Percentiles rank a stretch among this genome's conserved stretches.
These are phyloP conservation scores for Bombus fervidus DNA, from an alignment of 1,140 invertebrate species.

Conservation along the genomic window DNA sequence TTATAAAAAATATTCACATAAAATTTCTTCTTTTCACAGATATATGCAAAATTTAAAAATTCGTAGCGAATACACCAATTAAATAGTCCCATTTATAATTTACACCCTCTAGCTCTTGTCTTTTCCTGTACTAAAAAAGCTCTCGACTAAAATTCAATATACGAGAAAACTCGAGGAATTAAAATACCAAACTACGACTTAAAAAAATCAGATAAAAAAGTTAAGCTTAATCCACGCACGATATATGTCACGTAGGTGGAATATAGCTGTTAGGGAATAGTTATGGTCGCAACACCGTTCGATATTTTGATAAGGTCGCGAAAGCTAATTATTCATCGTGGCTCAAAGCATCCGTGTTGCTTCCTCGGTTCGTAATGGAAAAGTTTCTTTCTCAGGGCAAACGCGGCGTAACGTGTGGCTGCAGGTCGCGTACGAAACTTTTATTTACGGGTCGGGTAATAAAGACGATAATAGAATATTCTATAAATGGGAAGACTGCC, in stretches of 20 bases:
- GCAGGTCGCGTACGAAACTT: conserved; percentile 31
- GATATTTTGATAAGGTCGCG: background rate
- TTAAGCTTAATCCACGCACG: background rate
- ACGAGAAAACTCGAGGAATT: background rate
- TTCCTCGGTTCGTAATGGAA: conserved; percentile 27
- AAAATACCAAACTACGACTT: background rate
- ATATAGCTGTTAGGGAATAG: background rate
- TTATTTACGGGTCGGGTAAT: conserved; percentile 47
- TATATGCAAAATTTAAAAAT: no score
- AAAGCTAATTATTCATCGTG: conserved; percentile 28
- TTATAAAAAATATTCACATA: no score
- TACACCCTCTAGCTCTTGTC: no score
- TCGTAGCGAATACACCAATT: no score
- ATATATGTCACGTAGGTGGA: background rate
- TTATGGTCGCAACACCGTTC: background rate
- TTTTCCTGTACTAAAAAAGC: no score
- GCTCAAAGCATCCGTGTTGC: background rate
- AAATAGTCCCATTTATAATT: no score
- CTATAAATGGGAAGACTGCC: conserved; percentile 17
- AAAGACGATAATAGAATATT: conserved; percentile 53
- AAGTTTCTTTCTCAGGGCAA: conserved; percentile 24
- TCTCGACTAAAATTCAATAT: background rate
- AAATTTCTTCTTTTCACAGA: no score
- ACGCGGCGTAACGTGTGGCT: conserved; percentile 9
- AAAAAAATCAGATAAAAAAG: background rate